Evolutionary conservation across 2,113 vertebrate species (phyloP).

Genomic region (Corythoichthys haematopterus): DNA sequence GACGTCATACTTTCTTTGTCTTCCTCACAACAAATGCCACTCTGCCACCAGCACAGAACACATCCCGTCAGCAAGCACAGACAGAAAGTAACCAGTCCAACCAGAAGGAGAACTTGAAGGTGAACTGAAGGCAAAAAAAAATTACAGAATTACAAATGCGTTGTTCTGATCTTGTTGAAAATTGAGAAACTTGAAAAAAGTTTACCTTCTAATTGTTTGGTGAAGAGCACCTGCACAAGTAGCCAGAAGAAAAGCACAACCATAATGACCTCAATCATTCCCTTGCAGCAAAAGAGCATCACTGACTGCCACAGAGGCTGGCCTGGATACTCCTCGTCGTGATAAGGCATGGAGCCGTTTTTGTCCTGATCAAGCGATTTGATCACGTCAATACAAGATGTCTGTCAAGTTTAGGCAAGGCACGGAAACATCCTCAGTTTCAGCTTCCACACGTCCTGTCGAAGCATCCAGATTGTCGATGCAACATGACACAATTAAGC

Average conservation of each 20-base stretch:
- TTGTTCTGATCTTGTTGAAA: not conserved
- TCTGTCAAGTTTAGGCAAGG: not conserved
- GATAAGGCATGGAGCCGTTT: slow-evolving; percentile 58
- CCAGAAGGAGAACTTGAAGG: slow-evolving; percentile 68
- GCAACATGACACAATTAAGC: not conserved
- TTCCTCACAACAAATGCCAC: slow-evolving; percentile 14
- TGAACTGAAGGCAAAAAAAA: slow-evolving; percentile 59
- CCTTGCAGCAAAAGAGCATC: slow-evolving; percentile 72
- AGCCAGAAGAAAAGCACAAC: slow-evolving; percentile 75
- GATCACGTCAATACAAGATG: too few species aligned
- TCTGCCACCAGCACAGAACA: slow-evolving; percentile 64
- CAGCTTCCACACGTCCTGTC: not conserved
- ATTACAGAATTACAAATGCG: not conserved
- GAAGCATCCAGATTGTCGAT: not conserved
- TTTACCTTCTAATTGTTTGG: slow-evolving; percentile 69
- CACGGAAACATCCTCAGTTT: slow-evolving; percentile 12
- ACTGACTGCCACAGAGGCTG: slow-evolving; percentile 73
- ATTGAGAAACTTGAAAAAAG: not conserved
- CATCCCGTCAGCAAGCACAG: slow-evolving; percentile 74
- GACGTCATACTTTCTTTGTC: slow-evolving; percentile 40
- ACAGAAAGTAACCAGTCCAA: slow-evolving; percentile 68
- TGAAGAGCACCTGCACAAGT: slow-evolving; percentile 71
- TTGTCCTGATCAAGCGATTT: not conserved
- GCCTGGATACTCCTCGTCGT: slow-evolving; percentile 61
- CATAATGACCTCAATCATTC: slow-evolving; percentile 75